Evolutionary conservation across 2,797 vertebrate genomes (phyloP), one percentile per base, ranked within the genome.

Genomic region (Dendrocincla tyrannina): DNA sequence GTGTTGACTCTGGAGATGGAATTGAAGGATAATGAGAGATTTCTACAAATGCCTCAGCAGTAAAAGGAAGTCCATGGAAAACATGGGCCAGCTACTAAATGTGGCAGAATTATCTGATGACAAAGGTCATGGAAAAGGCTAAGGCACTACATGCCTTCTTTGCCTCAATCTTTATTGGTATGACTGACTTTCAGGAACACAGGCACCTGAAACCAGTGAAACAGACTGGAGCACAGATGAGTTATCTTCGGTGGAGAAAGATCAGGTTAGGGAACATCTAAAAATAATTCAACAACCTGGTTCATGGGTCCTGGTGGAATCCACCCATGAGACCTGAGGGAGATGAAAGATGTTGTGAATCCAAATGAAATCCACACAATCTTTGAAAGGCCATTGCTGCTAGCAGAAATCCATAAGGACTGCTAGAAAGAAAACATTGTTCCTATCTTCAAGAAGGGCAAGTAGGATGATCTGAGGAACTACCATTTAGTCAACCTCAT

Each of bases 331-430:
- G 10, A 19, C 15, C 37, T 41, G 56, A 88, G 16, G 20, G 22
- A 93, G 30, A 18, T 32, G 42, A 32, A 58, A 2, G 1, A 53
- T 8, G 3, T 24, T 69, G 55, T 53, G 58, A 84, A 86, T 44
- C 25, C 28, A 41, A 12, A 14, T 3, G 15, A 37, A 53, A 37
- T 10, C 28, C 28, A 30, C 0, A 0, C 30, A 64, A 2, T 25
- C 85, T 80, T 10, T 76, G 22, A 74, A 62, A 66, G 28, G 33
- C 44, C 28, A 49, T 3, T 39, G 47, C n/a, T 56, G 28, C 1
- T 17, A 74, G 44, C 3, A 59, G 32, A 91, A 56, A 12, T 32
- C 27, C 22, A 32, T 27, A 37, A 53, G 37, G 69, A 79, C 27
- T 41, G 3, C 12, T 2, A 63, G 37, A 78, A 74, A 75, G 47